A percentile compares a stretch with the other conserved stretches of the same genome.
These are phyloP conservation scores for Clarias fuscus DNA, from an alignment of 2,797 vertebrate genomes.

Conservation along the genomic window DNA sequence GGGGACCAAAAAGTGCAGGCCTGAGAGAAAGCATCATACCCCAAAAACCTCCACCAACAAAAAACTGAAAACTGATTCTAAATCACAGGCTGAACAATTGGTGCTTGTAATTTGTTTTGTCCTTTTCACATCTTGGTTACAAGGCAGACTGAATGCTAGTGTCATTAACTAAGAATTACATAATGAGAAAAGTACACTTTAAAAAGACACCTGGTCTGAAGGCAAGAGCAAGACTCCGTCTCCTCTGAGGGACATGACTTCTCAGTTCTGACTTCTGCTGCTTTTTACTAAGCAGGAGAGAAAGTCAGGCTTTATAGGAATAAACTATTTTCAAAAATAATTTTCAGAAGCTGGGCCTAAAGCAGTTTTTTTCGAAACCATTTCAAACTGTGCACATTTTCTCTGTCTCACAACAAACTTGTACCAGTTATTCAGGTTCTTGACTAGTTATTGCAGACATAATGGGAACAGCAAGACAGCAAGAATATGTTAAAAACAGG, in stretches of 20 bases:
- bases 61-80: too few relatives aligned
- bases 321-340: neutral
- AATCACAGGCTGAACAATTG: too few relatives aligned
- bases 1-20: too few relatives aligned
- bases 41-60: too few relatives aligned
- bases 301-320: neutral
- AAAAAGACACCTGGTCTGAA: neutral
- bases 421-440: slow-evolving; percentile 19
- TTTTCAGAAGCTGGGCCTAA: neutral
- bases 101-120: neutral
- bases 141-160: neutral
- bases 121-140: neutral
- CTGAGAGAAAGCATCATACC: too few relatives aligned
- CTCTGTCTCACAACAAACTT: neutral
- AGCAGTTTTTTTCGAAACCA: neutral
- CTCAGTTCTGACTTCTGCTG: neutral
- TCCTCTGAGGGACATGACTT: neutral
- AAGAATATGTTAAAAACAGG: neutral
- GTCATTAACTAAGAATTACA: neutral
- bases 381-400: neutral
- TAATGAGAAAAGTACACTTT: neutral
- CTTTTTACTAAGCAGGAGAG: neutral
- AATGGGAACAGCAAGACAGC: neutral
- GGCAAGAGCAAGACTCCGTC: neutral
- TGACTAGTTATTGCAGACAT: neutral